Base-by-base conservation (phyloP, 2,797 vertebrate species). In the Anabacerthia variegaticeps region DNA sequence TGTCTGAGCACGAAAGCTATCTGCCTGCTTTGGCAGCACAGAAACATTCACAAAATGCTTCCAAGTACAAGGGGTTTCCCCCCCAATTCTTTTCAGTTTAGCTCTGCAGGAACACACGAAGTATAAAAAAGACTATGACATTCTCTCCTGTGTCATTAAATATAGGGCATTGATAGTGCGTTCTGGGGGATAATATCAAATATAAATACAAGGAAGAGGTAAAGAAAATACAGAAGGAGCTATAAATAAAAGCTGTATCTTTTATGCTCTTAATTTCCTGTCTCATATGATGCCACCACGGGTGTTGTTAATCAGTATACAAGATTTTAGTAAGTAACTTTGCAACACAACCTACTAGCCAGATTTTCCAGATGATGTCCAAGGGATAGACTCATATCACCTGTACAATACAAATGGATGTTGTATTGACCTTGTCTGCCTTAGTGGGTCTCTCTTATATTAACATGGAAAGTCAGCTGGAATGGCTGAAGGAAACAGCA, bases 21-120 rank as follows among this genome's bases (percentile, higher is more conserved):
- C 89, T 82, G 80, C 85, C 92, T 95, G 85, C 62, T 85, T 87
- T 87, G 89, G 89, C 91, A 95, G 51, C 59, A 68, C 12, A 74
- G 43, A 93, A 92, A 74, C 36, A 91, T 95, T 86, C 85, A 5
- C 3, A 49, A 86, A 92, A 89, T 92, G 44, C 75, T 92, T 87
- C 81, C 49, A 85, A 71, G 90, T 48, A 72, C 32, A 16, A 51
- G 27, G 17, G 26, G 27, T 44, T 32, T 30, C 28, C 5, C 10
- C 10, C 55, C 10, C 14, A 15, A 1, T 65, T 61, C 43, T 91
- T 89, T 92, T 72, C 49, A 51, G 24, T 85, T 91, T 36, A 88
- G 37, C 17, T 92, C 55, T 82, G 52, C 48, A 89, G 52, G 24
- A 91, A 55, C 15, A 62, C 46, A 92, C 22, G 37, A 89, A 46